These are phyloP conservation scores for Dipodomys merriami DNA, from an alignment of 2,113 vertebrate genomes.

Conservation along the genomic window DNA sequence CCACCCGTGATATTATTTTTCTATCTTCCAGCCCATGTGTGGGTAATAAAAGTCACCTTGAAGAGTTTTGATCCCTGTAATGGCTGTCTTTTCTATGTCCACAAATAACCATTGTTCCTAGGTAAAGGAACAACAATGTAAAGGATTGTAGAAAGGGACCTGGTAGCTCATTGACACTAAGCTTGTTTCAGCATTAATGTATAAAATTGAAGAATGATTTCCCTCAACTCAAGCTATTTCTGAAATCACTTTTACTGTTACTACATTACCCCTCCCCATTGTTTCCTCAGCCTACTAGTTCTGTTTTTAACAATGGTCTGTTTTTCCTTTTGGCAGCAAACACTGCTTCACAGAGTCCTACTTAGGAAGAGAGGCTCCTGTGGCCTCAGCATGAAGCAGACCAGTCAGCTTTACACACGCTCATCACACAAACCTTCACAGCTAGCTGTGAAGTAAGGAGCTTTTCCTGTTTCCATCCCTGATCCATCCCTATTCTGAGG, in stretches of 20 bases:
- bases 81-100: background rate
- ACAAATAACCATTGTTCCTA: background rate
- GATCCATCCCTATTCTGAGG: background rate
- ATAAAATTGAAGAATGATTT: background rate
- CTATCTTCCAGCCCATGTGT: background rate
- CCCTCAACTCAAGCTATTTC: background rate
- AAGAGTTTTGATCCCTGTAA: background rate
- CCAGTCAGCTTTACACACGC: background rate
- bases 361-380: background rate
- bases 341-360: slow-evolving; percentile 11
- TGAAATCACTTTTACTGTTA: background rate
- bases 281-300: background rate
- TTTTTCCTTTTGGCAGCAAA: background rate
- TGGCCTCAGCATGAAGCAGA: background rate
- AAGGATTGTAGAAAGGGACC: background rate
- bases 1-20: background rate
- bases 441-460: background rate
- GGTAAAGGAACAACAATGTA: background rate
- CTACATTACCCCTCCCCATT: background rate
- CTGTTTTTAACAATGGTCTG: background rate
- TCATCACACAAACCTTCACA: background rate
- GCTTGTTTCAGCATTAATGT: background rate
- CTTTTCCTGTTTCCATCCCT: background rate
- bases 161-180: background rate
- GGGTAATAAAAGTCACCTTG: background rate